Evolutionary conservation across 2,888 invertebrate species (phyloP), one percentile per base, ranked within the genome.

Genomic region (Apomyelois bistriatella): DNA sequence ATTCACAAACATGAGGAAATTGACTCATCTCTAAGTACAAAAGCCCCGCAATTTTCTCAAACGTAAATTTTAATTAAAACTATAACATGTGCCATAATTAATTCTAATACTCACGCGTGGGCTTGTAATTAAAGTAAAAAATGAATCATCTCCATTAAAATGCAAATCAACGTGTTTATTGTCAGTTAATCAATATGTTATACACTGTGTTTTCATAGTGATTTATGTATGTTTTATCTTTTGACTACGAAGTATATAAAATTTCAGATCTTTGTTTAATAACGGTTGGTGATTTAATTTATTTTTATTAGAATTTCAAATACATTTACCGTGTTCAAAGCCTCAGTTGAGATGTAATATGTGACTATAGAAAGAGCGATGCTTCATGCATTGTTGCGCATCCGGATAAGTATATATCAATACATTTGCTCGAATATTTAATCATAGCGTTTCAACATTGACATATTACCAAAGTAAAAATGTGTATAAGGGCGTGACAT

Each of bases 1-100:
- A 22, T 5, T 5, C 22, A 3, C 22, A 22, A 22, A 2, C 22
- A 22, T 2, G 7, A 32, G 9, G 32, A 7, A 7, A 32, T 32
- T 32, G 10, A 32, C 7, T 32, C 32, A 10, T 32, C 7, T 7
- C 10, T 32, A 9, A 32, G 9, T 32, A 32, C 32, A 9, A 32
- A 32, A 32, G 10, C 32, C 32, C 43, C 17, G 16, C 15, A 48
- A 47, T 55, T 53, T 52, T 15, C 37, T 48, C 52, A 55, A 53
- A 49, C 49, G 37, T 52, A 54, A 48, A 51, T 41, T 56, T 56
- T 59, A 61, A 65, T 63, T 60, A 62, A 56, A 60, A 57, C 54
- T 56, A 60, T 58, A 59, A 50, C 58, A 55, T 58, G 54, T 57
- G 56, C 46, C 49, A 53, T 64, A 60, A 64, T 61, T 60, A 61